Base-by-base conservation (phyloP, 2,797 vertebrate species). In the Danio jaintianensis region DNA sequence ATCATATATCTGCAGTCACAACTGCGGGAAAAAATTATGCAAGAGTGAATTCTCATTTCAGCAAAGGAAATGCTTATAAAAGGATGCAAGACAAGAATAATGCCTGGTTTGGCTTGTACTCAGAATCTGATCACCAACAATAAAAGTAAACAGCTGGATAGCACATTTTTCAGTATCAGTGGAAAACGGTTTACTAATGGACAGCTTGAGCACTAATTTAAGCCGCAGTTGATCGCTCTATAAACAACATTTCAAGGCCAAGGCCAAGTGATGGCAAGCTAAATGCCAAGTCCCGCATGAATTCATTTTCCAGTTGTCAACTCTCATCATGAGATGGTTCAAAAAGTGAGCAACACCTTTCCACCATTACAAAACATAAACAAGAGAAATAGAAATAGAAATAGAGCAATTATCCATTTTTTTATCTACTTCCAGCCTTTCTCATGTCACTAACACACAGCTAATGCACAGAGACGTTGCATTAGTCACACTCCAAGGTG, bases 131-230 rank as follows among this genome's bases (percentile, higher is more conserved):
- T 59, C 52, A 67, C 15, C 40, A 45, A 18, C 55, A 61, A 58
- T 67, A 61, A 36, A 76, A 55, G 13, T n/a, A 70, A 6, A 56
- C 64, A 71, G 85, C 84, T 88, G 78, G 73, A 79, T 70, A 59
- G 29, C 75, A 66, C 40, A 50, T 67, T 47, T 36, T 73, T 52
- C 40, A 75, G 62, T 18, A 12, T 38, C 40, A 45, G 22, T 9
- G 29, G 16, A 63, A 50, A 48, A 71, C 10, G 8, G 8, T 69
- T 22, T n/a, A 55, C 50, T 55, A 29, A 63, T 66, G 74, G 55
- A 69, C 36, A 72, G 74, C 62, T 67, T 56, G 43, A 20, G 52
- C 50, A 22, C 53, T 58, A 64, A 45, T 48, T 82, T 74, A 78
- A 68, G 80, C 52, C 79, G 45, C 42, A 48, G 22, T 22, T n/a